These are phyloP conservation scores for Andricus curvator DNA, from an alignment of 2,888 invertebrate genomes.

Conservation along the genomic window DNA sequence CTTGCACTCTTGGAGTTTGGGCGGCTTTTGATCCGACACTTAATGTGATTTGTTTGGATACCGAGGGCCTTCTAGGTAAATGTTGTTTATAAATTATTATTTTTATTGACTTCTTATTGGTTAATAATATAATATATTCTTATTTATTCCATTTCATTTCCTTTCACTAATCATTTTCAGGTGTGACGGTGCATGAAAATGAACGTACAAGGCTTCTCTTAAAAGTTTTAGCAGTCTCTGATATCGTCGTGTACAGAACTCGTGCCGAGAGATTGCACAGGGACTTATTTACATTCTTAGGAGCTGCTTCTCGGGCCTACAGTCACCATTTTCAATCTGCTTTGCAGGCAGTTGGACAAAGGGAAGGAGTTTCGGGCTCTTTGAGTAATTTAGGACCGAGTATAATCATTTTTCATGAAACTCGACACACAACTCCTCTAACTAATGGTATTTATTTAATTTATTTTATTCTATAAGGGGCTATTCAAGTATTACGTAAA, in stretches of 20 bases:
- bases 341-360: constrained; percentile 75
- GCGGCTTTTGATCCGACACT: constrained; percentile 85
- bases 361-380: constrained; percentile 76
- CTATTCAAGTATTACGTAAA: too few relatives aligned
- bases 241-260: constrained; percentile 88
- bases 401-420: constrained; percentile 90
- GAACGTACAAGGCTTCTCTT: constrained; percentile 85
- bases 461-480: constrained; percentile 5
- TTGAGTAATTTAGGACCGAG: constrained; percentile 85
- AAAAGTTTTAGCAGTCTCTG: constrained; percentile 90
- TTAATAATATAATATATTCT: constrained; percentile 1
- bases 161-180: constrained; percentile 51
- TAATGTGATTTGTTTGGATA: constrained; percentile 87
- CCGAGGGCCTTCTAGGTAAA: constrained; percentile 87
- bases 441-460: constrained; percentile 78
- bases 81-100: constrained; percentile 12
- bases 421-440: constrained; percentile 85
- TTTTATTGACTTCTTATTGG: not conserved
- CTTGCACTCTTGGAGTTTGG: constrained; percentile 90
- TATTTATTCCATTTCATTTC: constrained; percentile 22
- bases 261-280: constrained; percentile 86
- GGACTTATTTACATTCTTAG: constrained; percentile 88
- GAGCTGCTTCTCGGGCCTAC: constrained; percentile 87
- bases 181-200: constrained; percentile 81
- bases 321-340: constrained; percentile 85